phyloP scores from a whole-genome alignment of 2,113 vertebrate species.

The Pristiophorus japonicus region DNA sequence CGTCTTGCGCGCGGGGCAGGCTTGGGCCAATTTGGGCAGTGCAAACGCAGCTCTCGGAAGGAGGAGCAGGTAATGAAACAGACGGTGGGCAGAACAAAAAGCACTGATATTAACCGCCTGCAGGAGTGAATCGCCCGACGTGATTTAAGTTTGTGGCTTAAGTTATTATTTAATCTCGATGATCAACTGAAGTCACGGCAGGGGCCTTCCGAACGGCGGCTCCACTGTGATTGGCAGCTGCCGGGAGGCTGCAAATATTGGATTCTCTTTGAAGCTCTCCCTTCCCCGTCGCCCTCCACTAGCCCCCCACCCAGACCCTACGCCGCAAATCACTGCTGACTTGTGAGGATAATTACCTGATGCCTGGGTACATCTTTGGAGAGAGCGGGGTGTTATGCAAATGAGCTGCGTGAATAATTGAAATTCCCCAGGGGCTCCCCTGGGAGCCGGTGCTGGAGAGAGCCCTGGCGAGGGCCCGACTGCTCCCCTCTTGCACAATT shows the following conservation, averaged over 20 bases:
- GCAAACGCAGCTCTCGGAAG: not conserved
- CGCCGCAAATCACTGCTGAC: not conserved
- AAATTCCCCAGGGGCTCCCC: not conserved
- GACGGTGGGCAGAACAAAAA: not conserved
- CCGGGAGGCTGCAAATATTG: not conserved
- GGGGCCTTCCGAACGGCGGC: not conserved
- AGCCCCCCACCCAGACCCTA: not conserved
- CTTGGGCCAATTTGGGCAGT: not conserved
- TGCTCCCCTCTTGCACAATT: not conserved
- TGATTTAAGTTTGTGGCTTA: not conserved
- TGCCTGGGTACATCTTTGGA: not conserved
- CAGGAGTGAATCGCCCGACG: not conserved
- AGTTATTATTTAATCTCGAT: not conserved
- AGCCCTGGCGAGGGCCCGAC: not conserved
- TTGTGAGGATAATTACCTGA: constrained; percentile 4
- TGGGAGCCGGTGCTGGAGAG: not conserved
- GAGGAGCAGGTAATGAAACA: not conserved
- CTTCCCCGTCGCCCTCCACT: not conserved
- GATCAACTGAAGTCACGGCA: not conserved
- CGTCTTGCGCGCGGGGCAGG: not conserved
- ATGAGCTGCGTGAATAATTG: constrained; percentile 4
- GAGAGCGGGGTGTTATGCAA: constrained; percentile 22
- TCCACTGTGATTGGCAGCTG: not conserved
- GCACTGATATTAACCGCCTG: not conserved
- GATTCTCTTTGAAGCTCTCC: not conserved